phyloP scores from a whole-genome alignment of 37 sponge, comb jelly and placozoan species.

The Ianthella basta region DNA sequence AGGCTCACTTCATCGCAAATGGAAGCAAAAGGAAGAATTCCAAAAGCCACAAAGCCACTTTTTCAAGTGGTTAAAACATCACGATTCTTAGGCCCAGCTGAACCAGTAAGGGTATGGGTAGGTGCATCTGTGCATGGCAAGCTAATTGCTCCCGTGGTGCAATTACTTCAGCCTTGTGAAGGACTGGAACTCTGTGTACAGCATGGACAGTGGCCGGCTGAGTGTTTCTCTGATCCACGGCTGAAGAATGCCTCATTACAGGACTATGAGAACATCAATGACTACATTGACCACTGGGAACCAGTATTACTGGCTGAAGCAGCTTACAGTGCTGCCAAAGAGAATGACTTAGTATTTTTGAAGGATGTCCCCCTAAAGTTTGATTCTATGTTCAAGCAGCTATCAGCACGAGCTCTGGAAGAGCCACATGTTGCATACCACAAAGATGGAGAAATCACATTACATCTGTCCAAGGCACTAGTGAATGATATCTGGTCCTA shows the following conservation, averaged over 20 bases:
- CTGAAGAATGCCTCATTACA: constrained; percentile 50
- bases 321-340: constrained; percentile 51
- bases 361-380: constrained; percentile 55
- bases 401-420: constrained; percentile 7
- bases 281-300: constrained; percentile 67
- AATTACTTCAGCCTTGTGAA: constrained; percentile 52
- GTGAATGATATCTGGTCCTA: constrained; percentile 17
- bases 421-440: not conserved
- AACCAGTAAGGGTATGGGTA: constrained; percentile 54
- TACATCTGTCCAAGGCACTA: constrained; percentile 31
- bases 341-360: constrained; percentile 7
- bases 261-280: constrained; percentile 30
- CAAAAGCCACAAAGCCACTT: not conserved
- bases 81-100: not conserved
- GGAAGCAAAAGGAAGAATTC: too few relatives aligned
- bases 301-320: constrained; percentile 70
- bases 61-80: not conserved
- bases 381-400: not conserved
- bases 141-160: constrained; percentile 48
- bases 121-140: constrained; percentile 33
- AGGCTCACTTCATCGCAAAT: too few relatives aligned
- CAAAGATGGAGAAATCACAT: not conserved
- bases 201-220: constrained; percentile 63
- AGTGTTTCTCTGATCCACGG: constrained; percentile 61
- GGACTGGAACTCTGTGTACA: constrained; percentile 59